phyloP scores from a whole-genome alignment of 2,113 vertebrate genomes.

The Pachypanchax playfairii region DNA sequence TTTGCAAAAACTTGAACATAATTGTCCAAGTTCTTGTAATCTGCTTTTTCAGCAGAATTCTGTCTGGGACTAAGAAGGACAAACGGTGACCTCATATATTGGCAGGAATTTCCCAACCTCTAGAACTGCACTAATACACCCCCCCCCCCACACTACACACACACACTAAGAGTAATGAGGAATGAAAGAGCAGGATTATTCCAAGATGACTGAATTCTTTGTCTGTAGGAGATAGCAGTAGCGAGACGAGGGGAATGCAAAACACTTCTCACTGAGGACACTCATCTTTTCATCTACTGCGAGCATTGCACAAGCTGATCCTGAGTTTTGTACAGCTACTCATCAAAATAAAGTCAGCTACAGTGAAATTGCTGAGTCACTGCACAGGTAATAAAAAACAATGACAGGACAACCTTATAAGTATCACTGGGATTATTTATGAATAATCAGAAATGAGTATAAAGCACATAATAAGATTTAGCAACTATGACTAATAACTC shows the following conservation, averaged over 20 bases:
- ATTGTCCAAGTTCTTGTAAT: neutral
- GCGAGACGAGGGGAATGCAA: slow-evolving; percentile 62
- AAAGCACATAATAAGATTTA: slow-evolving; percentile 20
- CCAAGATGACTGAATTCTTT: slow-evolving; percentile 71
- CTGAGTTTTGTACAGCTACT: slow-evolving; percentile 7
- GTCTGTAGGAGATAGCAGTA: slow-evolving; percentile 35
- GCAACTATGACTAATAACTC: slow-evolving; percentile 24
- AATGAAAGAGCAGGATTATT: slow-evolving; percentile 73
- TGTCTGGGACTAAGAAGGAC: slow-evolving; percentile 28
- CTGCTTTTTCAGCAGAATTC: slow-evolving; percentile 25
- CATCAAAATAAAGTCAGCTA: slow-evolving; percentile 7
- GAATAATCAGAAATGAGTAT: slow-evolving; percentile 2
- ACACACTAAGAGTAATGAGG: slow-evolving; percentile 21
- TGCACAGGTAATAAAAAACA: neutral
- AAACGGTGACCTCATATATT: slow-evolving; percentile 58
- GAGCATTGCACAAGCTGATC: slow-evolving; percentile 3
- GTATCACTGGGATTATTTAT: neutral
- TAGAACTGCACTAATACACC: slow-evolving; percentile 17
- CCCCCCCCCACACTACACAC: slow-evolving; percentile 18
- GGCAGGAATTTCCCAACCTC: slow-evolving; percentile 51
- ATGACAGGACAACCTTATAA: neutral
- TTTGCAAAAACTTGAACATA: neutral
- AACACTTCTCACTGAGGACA: slow-evolving; percentile 50
- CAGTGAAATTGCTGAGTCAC: neutral
- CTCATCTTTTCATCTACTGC: slow-evolving; percentile 41